Base-by-base conservation (phyloP, 2,797 vertebrate genomes). In the Trachops cirrhosus region DNA sequence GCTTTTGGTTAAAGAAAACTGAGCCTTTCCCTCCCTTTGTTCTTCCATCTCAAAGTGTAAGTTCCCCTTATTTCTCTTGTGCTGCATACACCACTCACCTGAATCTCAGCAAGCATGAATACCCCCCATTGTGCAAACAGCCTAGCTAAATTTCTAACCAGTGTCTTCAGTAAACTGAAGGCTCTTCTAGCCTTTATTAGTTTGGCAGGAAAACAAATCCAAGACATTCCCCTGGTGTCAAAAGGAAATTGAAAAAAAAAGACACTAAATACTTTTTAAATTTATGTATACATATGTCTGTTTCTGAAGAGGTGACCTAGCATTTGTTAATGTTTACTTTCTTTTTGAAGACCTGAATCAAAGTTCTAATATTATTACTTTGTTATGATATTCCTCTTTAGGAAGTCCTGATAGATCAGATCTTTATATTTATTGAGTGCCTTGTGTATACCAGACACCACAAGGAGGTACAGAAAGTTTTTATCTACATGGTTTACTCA, bases 281-380 rank as follows among this genome's bases (percentile, higher is more conserved):
- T 14, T n/a, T 74, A 70, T 19, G 22, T 62, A 57, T 21, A 24
- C 37, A 32, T 12, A 14, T 46, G 11, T 12, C 3, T 82, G 2
- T 73, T 74, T 96, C 34, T 41, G 29, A 64, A 89, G 32, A 64
- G 32, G 83, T 64, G 75, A 67, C 52, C 50, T 93, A 46, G 9
- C n/a, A 39, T 19, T 75, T 82, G 24, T 57, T 80, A 90, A 64
- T 78, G 67, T 62, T 93, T 57, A 22, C 46, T 68, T 96, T 87
- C 37, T 22, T 90, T 95, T 78, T 87, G 34, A 96, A 95, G 24
- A 57, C 10, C 71, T 97, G 46, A 82, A 78, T 73, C 32, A 78
- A 46, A 92, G n/a, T 64, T 48, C 19, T 88, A 86, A 46, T 34
- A 34, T 29, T 70, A 91, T 68, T 44, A 57, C 21, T 74, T 70